A percentile compares a stretch with the other conserved stretches of the same genome.
These are phyloP conservation scores for Oligia latruncula DNA, from an alignment of 2,888 invertebrate species.

Conservation along the genomic window DNA sequence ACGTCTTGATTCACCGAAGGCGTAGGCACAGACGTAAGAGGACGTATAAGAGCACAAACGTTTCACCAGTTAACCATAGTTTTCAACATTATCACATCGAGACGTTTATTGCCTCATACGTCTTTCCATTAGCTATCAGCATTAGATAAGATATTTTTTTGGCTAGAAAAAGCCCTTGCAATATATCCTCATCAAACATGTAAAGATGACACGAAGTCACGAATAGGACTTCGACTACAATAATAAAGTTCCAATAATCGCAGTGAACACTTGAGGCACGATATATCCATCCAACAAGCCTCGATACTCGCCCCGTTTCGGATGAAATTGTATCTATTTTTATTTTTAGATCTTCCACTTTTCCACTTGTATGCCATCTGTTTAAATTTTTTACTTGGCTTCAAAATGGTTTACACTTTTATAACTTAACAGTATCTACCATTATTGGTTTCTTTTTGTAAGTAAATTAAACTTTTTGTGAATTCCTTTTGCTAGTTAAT, in stretches of 20 bases:
- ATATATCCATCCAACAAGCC: conserved; percentile 2
- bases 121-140: neutral
- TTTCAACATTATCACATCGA: neutral
- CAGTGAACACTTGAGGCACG: conserved; percentile 10
- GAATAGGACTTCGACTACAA: conserved; percentile 9
- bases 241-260: conserved; percentile 21
- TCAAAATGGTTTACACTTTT: neutral
- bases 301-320: neutral
- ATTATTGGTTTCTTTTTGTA: neutral
- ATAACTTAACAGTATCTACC: neutral
- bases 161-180: neutral
- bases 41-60: neutral
- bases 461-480: neutral
- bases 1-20: neutral
- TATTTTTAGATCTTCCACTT: conserved; percentile 17
- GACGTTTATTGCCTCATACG: neutral
- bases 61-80: neutral
- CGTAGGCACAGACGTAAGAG: neutral
- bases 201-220: neutral
- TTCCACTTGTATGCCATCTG: conserved; percentile 10
- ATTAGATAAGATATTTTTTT: neutral
- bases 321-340: conserved; percentile 26
- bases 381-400: conserved; percentile 24
- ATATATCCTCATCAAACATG: neutral
- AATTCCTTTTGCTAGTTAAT: neutral